Base-by-base conservation (phyloP, 2,888 invertebrate genomes). In the Hyposoter dolosus region DNA sequence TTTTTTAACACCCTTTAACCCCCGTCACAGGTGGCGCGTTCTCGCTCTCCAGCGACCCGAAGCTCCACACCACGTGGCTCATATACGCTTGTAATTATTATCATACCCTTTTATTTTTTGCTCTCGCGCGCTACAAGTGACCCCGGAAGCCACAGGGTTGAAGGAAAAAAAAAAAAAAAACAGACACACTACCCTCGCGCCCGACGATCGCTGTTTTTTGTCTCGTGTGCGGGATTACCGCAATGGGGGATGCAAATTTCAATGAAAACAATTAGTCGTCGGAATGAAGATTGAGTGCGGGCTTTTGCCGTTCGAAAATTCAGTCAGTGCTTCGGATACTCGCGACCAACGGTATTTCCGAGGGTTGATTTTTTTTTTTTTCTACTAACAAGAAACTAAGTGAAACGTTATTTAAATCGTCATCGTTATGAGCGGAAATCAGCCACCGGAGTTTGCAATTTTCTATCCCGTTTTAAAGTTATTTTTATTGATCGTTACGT, bases 1-100 rank as follows among this genome's bases (percentile, higher is more conserved):
- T 88, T 88, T 88, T 89, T 88, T 87, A 82, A 81, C 86, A 83
- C 87, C 72, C 80, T 81, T 81, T 77, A 81, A 86, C 77, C 83
- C 76, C 75, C 75, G 86, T 86, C 82, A 83, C 83, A 84, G 83
- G 83, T 82, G 84, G 79, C 72, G 63, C 32, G 63, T 43, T 35
- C 69, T 23, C 47, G 17, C 50, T 19, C 50, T 65, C 83, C 32
- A 74, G 65, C 50, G 53, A 68, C 83, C 53, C 79, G 71, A 66
- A 71, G 72, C 77, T 76, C 68, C 50, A 50, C 40, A 69, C 72
- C 82, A 79, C 82, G 65, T 47, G 53, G 56, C 53, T 60, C 78
- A 47, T 63, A 79, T 45, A 68, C 35, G 66, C 77, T 77, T 68
- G 86, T 86, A 83, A 82, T 86, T 83, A 86, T 86, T 74, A 60